Evolutionary conservation across 2,113 vertebrate genomes (phyloP).

Genomic region (Bubo blakistoni): DNA sequence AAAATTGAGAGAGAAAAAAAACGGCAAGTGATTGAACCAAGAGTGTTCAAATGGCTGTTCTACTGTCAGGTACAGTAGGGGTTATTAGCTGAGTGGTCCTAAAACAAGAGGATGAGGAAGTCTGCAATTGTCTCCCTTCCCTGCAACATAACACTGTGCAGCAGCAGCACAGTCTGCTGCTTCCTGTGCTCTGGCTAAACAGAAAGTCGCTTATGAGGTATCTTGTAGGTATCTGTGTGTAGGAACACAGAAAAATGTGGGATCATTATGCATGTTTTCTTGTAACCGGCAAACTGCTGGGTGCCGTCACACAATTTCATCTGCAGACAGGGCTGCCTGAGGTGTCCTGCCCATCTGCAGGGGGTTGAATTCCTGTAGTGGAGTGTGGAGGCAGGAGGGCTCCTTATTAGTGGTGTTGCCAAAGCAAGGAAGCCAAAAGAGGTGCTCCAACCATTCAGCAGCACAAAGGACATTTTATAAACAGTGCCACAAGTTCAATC

Average conservation of each 20-base stretch:
- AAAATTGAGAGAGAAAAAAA: neutral
- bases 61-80: neutral
- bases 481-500: neutral
- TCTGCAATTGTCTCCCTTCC: neutral
- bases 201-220: neutral
- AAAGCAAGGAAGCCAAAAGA: neutral
- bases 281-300: neutral
- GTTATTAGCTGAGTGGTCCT: neutral
- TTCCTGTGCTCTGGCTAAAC: neutral
- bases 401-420: neutral
- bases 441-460: neutral
- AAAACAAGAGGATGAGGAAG: neutral
- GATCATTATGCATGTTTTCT: neutral
- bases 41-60: neutral
- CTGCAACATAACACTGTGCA: rapidly evolving
- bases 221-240: neutral
- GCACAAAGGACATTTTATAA: neutral
- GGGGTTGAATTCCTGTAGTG: neutral
- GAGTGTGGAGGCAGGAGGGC: neutral
- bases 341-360: neutral
- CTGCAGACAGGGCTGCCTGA: neutral
- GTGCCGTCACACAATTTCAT: neutral
- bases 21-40: neutral
- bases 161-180: neutral
- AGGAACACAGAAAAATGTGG: neutral